Base-by-base conservation (phyloP, 2,797 vertebrate genomes). In the Sphenopsis melanotis region DNA sequence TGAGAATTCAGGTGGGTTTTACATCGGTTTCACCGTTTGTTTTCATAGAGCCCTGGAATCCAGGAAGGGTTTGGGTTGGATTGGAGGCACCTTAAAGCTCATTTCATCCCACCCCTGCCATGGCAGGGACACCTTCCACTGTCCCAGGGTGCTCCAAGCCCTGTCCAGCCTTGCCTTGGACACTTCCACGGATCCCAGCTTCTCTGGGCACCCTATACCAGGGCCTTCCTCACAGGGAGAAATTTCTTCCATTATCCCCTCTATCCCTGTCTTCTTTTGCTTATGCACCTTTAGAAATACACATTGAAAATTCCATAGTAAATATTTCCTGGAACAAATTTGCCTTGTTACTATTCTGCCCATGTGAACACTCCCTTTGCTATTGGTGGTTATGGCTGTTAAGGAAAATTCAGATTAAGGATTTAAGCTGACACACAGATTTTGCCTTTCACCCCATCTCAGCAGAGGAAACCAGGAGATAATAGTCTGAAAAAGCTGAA, bases 1-100 rank as follows among this genome's bases (percentile, higher is more conserved):
- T 24, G 59, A 46, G 59, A 96, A 64, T 32, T 8, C 42, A 2
- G 15, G 0, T 1, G n/a, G 8, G 10, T 29, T 83, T 53, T 3
- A 29, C 15, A 0, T 6, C 0, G 1, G 5, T 32, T 23, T 27
- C 18, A 23, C 10, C 0, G 0, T 12, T 19, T 11, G 44, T 17
- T 37, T 37, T 21, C 4, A 2, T 1, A 4, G 22, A 41, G 12
- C 23, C 4, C 0, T 46, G 46, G 46, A 6, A 46, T 23, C 44
- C 44, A 23, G 44, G 44, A 7, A 46, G 10, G 42, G 42, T 20
- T 21, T 44, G 15, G 30, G 47, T 12, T 32, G 56, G 41, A 8
- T 4, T 27, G 57, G 36, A 64, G 20, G 49, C 49, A 29, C 2
- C 49, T 50, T 10, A 36, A 24, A 69, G 15, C 7, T 12, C 41